Percentiles rank a stretch among this genome's conserved stretches.
phyloP scores from a whole-genome alignment of 2,113 vertebrate genomes.

The Pardalotus punctatus region DNA sequence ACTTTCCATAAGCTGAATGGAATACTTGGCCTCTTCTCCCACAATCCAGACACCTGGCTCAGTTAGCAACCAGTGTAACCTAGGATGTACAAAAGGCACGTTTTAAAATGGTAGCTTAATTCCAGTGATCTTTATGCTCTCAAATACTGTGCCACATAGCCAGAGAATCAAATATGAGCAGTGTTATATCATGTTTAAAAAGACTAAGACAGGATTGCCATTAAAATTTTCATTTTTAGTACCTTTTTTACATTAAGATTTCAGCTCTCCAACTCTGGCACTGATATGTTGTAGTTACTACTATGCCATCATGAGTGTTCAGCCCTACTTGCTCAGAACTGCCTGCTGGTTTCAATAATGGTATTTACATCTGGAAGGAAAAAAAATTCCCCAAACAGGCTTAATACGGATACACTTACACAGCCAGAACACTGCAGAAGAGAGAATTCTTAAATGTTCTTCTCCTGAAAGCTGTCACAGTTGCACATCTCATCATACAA shows the following conservation, averaged over 20 bases:
- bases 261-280: neutral
- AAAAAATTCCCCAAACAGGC: neutral
- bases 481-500: neutral
- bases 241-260: neutral
- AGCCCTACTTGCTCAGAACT: neutral
- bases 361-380: neutral
- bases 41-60: neutral
- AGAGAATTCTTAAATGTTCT: neutral
- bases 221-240: neutral
- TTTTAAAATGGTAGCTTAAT: neutral
- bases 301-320: neutral
- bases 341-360: neutral
- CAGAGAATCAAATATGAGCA: neutral
- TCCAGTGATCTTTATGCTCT: neutral
- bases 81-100: neutral
- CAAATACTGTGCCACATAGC: neutral
- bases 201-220: neutral
- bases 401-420: neutral
- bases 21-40: neutral
- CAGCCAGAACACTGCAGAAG: neutral
- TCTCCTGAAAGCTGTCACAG: neutral
- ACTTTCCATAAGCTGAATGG: neutral
- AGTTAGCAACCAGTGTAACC: neutral
- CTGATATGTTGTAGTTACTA: neutral
- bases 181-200: neutral